Conservation (phyloP, 2,797 vertebrate species). For the Poliocrania exsul region DNA sequence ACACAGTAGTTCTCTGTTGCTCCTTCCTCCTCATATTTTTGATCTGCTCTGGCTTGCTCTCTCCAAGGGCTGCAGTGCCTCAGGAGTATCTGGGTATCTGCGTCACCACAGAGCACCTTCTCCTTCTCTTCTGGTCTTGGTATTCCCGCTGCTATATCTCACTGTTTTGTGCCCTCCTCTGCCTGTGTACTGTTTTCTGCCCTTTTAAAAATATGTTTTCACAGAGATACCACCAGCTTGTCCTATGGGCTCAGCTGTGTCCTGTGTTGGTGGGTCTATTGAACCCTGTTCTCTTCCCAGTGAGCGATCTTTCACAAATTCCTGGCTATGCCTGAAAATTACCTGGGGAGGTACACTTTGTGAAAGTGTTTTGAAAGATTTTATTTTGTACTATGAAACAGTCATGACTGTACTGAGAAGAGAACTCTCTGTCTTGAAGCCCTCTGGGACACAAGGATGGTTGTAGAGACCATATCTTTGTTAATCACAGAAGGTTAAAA, state of each 20-base stretch:
- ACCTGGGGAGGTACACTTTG: background rate
- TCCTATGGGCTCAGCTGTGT: background rate
- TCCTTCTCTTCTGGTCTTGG: background rate
- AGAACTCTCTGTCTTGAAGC: background rate
- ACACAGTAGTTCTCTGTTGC: accelerated
- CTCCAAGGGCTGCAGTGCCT: background rate
- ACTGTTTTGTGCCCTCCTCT: background rate
- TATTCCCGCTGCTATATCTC: background rate
- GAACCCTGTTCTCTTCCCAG: background rate
- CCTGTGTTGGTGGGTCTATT: background rate
- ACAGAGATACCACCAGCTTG: background rate
- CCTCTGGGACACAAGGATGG: background rate
- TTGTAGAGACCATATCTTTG: background rate
- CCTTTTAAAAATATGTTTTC: background rate
- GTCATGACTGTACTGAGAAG: background rate
- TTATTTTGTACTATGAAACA: background rate
- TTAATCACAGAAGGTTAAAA: background rate
- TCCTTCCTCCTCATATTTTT: background rate
- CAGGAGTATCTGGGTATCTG: background rate
- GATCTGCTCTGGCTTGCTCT: background rate
- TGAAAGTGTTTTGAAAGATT: background rate
- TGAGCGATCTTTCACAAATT: background rate
- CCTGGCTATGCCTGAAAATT: background rate
- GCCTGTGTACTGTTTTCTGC: background rate
- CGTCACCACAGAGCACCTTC: accelerated